Conservation (phyloP, 2,888 invertebrate species). For the Macaria notata region DNA sequence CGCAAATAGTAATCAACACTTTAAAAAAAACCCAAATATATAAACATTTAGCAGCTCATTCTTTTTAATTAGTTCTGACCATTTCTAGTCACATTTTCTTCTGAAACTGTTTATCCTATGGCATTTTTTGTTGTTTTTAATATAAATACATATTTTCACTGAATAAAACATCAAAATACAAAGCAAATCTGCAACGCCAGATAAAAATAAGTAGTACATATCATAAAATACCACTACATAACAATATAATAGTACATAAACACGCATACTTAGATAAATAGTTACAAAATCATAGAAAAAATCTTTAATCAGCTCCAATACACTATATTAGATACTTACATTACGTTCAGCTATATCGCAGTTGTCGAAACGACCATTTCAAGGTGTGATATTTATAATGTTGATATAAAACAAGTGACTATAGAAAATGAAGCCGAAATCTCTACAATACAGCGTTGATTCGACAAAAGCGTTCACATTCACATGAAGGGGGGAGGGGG, state of each 20-base stretch:
- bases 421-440: conserved; percentile 21
- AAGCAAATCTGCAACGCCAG: neutral
- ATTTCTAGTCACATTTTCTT: no score
- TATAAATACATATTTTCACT: no score
- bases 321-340: conserved; percentile 45
- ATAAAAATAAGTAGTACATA: conserved; percentile 1
- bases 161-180: no score
- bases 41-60: no score
- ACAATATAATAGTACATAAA: no score
- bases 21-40: no score
- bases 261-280: conserved; percentile 6
- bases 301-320: conserved; percentile 12
- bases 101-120: no score
- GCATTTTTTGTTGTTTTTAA: no score
- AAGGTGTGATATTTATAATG: no score
- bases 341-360: conserved; percentile 52
- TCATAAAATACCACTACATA: neutral
- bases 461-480: conserved; percentile 70
- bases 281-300: neutral
- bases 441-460: conserved; percentile 39
- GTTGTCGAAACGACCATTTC: conserved; percentile 52
- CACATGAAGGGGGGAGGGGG: conserved; percentile 49
- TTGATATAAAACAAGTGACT: conserved; percentile 14
- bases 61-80: no score
- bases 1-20: no score